Evolutionary conservation across 2,888 invertebrate species (phyloP).

Genomic region (Acanthosoma haemorrhoidale): DNA sequence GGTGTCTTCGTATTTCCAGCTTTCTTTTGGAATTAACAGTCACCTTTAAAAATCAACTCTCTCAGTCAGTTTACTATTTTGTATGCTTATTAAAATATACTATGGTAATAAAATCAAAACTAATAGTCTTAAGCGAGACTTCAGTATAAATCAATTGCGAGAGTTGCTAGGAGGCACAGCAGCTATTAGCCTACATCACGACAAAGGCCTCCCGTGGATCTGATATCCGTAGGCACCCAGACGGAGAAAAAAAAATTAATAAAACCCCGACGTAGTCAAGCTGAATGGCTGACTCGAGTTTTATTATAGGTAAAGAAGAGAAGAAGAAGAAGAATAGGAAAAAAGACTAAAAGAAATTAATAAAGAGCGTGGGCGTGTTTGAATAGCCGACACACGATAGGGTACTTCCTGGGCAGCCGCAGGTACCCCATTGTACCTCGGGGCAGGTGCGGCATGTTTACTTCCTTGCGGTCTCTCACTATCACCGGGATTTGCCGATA

Average conservation of each 20-base stretch:
- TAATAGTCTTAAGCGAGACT: neutral
- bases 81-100: no score
- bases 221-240: neutral
- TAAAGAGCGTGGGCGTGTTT: slow-evolving; percentile 7
- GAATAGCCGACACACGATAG: slow-evolving; percentile 10
- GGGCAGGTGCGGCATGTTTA: neutral
- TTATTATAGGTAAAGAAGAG: neutral
- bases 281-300: neutral
- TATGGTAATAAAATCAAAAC: no score
- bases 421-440: neutral
- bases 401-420: neutral
- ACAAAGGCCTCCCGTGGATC: slow-evolving; percentile 6
- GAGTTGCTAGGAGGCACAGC: neutral
- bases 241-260: neutral
- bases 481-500: neutral
- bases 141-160: neutral
- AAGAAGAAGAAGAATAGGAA: neutral
- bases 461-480: neutral
- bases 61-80: no score
- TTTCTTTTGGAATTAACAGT: no score
- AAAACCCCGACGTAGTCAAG: neutral
- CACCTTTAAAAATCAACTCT: no score
- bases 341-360: slow-evolving; percentile 11
- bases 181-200: neutral
- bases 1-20: no score